These are phyloP conservation scores for Poecilobothrus nobilitatus DNA, from an alignment of 2,888 invertebrate species.

Conservation along the genomic window DNA sequence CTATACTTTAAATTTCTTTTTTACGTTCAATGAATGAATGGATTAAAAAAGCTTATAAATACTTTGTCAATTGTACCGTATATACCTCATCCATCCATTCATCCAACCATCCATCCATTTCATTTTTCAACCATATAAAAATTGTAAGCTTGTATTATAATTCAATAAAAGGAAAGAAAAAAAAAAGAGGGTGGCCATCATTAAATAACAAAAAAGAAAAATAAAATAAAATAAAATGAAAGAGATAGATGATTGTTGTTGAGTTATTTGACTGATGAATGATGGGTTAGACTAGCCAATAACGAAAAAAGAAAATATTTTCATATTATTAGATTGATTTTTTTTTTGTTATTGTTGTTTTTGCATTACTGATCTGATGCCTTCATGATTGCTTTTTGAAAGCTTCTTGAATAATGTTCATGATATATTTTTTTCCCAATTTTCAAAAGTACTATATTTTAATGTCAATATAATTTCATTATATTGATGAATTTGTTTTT, in stretches of 20 bases:
- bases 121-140: background rate
- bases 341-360: too few relatives aligned
- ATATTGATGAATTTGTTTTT: background rate
- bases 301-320: too few relatives aligned
- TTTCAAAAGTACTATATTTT: conserved; percentile 1
- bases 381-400: too few relatives aligned
- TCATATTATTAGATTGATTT: too few relatives aligned
- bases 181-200: too few relatives aligned
- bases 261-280: background rate
- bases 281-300: background rate
- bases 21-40: too few relatives aligned
- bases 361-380: too few relatives aligned
- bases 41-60: background rate
- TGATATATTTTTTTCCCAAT: background rate
- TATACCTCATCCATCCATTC: background rate
- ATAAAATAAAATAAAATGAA: background rate
- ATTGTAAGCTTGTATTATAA: too few relatives aligned
- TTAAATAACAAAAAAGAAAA: too few relatives aligned
- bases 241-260: background rate
- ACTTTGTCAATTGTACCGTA: background rate
- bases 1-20: background rate
- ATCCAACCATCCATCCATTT: background rate
- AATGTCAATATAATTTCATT: conserved; percentile 1
- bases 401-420: background rate
- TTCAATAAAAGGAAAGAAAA: too few relatives aligned